Evolutionary conservation across 2,888 invertebrate genomes (phyloP), one percentile per base, ranked within the genome.

Genomic region (Apamea anceps): DNA sequence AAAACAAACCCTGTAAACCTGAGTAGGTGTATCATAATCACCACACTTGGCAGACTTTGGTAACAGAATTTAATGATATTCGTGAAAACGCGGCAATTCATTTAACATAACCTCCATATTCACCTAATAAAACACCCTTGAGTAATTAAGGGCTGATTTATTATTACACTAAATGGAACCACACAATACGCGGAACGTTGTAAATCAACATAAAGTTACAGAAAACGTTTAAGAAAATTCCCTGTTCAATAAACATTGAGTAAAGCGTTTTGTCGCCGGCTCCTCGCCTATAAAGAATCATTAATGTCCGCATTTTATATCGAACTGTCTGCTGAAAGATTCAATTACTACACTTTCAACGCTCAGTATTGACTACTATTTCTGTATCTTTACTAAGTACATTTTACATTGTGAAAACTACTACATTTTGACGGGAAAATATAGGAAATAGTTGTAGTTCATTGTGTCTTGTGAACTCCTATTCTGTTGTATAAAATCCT

Each of bases 221-320:
- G 70, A 62, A 66, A 79, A 45, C 82, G 54, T 82, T 82, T 79
- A 79, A 73, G 82, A 82, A 82, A 82, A 82, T 60, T 79, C 79
- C 71, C 66, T 48, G 54, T n/a, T 79, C 83, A 82, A 82, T 82
- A 84, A 72, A 84, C 65, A 84, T 80, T 71, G 54, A 66, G 66
- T 71, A 63, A 74, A 80, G 32, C 72, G 62, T 71, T 81, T 80
- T 84, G 80, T 84, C 84, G 77, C 60, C 68, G 6, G 42, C 76
- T 84, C 57, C 13, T n/a, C 13, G 71, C 66, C 84, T 74, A 77
- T 76, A 81, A 78, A 77, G 65, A 81, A 84, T 70, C 74, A 81
- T 84, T 84, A 84, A 81, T 71, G 84, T 84, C 72, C 28, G 54
- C 48, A 75, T 81, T 84, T 84, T 81, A 81, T 77, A 84, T 80